phyloP scores from a whole-genome alignment of 2,113 vertebrate species.

The Psephotus haematonotus region DNA sequence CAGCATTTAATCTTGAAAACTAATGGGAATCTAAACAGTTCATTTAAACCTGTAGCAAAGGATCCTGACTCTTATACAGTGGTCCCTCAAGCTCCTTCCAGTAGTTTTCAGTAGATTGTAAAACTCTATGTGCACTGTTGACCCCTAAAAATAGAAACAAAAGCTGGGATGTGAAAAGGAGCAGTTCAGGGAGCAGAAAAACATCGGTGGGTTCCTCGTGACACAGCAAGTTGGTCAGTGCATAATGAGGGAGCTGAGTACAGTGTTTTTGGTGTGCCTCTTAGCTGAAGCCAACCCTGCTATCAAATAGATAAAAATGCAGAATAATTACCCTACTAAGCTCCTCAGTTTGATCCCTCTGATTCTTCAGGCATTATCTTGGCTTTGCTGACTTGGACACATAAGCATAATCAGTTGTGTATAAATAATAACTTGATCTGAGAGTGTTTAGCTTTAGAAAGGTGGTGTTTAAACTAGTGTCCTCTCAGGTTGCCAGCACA shows the following conservation, averaged over 20 bases:
- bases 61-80: background rate
- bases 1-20: background rate
- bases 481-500: background rate
- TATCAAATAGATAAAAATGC: background rate
- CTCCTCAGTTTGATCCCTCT: background rate
- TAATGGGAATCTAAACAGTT: background rate
- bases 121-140: background rate
- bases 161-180: background rate
- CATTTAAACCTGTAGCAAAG: background rate
- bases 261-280: accelerated
- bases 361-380: background rate
- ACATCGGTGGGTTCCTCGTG: background rate
- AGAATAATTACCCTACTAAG: background rate
- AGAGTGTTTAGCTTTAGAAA: background rate
- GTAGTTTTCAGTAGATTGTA: background rate
- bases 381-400: background rate
- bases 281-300: background rate
- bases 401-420: background rate
- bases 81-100: background rate
- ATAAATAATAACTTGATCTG: background rate
- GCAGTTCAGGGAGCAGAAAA: background rate
- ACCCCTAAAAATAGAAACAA: background rate
- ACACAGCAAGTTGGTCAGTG: background rate
- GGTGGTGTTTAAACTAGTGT: background rate
- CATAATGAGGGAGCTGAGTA: background rate